Base-by-base conservation (phyloP, 1,140 invertebrate genomes). In the Acarapis woodi region DNA sequence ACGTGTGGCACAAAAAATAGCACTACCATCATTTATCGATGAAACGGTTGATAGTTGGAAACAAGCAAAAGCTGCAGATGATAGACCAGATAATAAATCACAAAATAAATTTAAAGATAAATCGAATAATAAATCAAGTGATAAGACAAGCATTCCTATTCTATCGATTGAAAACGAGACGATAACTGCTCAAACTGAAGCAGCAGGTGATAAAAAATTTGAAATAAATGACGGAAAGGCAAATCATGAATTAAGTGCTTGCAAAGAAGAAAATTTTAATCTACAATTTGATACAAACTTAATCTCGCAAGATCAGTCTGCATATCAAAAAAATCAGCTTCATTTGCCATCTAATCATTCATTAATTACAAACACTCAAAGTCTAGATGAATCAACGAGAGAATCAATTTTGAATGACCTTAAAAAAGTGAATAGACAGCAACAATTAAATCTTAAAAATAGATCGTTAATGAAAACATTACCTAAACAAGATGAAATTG, bases 41-140 rank as follows among this genome's bases (percentile, higher is more conserved):
- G 78, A 85, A 49, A 73, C 78, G 9, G 56, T 87, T 23, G 63
- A 70, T 35, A 80, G 75, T 53, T 79, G n/a, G n/a, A n/a, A 90
- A 49, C 66, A 67, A 4, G 19, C 21, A 12, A 24, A 6, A 9
- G 22, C 23, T 6, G 16, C 21, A 9, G 4, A 12, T 15, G 25
- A 35, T 8, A 14, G n/a, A 14, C 10, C 12, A 32, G 12, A 32
- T 14, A 10, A 16, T 3, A 14, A 16, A 32, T 32, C 31, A 3
- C 12, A 32, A 32, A 14, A 14, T 16, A 32, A 19, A 10, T 12
- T 33, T 16, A 33, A 33, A 33, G 32, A 16, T 16, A 32, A 3
- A 12, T 14, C 12, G 30, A 18, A n/a, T 24, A 15, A 22, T 4
- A 5, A 10, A 24, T 15, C 15, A 8, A 14, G 16, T 24, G 34